Evolutionary conservation across 2,113 vertebrate genomes (phyloP).

Genomic region (Limanda limanda): DNA sequence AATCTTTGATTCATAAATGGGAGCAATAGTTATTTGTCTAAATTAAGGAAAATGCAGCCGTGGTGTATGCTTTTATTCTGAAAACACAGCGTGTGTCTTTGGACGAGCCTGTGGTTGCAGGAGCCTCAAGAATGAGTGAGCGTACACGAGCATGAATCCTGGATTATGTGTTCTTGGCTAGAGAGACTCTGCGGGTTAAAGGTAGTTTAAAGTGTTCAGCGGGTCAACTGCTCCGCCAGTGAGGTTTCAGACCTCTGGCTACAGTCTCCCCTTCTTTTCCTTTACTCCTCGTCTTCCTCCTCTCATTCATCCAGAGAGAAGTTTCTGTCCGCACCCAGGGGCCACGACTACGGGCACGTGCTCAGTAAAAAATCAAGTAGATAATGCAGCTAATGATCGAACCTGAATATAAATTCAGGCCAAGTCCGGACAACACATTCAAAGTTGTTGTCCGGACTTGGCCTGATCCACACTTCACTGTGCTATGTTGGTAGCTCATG

Average conservation of each 20-base stretch:
- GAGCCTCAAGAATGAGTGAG: background rate
- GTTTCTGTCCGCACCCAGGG: too few species aligned
- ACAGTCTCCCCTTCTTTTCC: too few species aligned
- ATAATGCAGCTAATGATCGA: too few species aligned
- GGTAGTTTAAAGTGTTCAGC: background rate
- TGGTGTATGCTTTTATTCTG: background rate
- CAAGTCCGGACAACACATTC: too few species aligned
- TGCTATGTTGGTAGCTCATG: too few species aligned
- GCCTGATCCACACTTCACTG: too few species aligned
- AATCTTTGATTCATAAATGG: constrained; percentile 23
- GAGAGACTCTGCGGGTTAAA: constrained; percentile 19
- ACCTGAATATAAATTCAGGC: too few species aligned
- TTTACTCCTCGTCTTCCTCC: background rate
- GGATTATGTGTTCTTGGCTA: background rate
- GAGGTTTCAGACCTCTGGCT: too few species aligned
- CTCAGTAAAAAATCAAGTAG: too few species aligned
- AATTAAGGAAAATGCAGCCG: constrained; percentile 5
- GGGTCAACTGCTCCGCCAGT: background rate
- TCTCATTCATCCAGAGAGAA: too few species aligned
- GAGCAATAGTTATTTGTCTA: constrained; percentile 26
- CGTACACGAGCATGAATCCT: background rate
- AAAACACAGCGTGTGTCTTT: background rate
- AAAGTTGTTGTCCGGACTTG: too few species aligned
- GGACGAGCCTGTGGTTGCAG: background rate
- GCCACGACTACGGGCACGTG: too few species aligned